These are phyloP conservation scores for Entomobrya multifasciata DNA, from an alignment of 2,888 invertebrate species.

Conservation along the genomic window DNA sequence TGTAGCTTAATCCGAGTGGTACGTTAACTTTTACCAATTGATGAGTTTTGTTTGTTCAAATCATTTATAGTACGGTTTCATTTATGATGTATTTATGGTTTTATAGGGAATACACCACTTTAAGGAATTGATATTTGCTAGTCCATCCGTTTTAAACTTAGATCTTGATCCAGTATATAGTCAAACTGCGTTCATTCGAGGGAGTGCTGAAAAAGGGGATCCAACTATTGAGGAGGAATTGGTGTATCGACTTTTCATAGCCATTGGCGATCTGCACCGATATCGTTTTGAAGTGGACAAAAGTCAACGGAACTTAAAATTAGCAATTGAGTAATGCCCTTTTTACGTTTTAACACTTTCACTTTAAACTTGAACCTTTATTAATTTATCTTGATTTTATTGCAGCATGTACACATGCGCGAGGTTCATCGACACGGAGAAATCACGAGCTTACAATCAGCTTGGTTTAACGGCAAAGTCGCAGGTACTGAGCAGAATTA, in stretches of 20 bases:
- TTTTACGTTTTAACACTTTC: not conserved
- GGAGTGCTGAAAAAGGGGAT: not conserved
- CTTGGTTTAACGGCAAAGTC: conserved; percentile 91
- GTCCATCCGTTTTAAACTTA: conserved; percentile 87
- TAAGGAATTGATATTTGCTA: not conserved
- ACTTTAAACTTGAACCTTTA: too few species aligned
- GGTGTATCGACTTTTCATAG: conserved; percentile 88
- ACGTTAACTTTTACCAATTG: conserved; percentile 6
- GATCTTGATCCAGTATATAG: conserved; percentile 83
- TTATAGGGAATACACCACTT: conserved; percentile 49
- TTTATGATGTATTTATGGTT: not conserved
- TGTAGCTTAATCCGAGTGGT: not conserved
- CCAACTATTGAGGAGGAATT: conserved; percentile 26
- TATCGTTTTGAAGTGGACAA: conserved; percentile 83
- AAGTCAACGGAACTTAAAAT: too few species aligned
- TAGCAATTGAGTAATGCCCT: too few species aligned
- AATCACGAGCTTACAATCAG: conserved; percentile 97
- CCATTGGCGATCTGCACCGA: conserved; percentile 94
- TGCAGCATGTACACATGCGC: conserved; percentile 94
- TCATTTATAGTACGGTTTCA: too few species aligned
- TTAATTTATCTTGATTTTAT: conserved; percentile 76
- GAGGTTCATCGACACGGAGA: conserved; percentile 95
- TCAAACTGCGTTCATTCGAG: not conserved
- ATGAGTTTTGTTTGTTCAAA: not conserved
- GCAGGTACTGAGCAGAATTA: conserved; percentile 80